Conservation (phyloP, 1,140 invertebrate genomes). For the Drosophila malerkotliana region DNA sequence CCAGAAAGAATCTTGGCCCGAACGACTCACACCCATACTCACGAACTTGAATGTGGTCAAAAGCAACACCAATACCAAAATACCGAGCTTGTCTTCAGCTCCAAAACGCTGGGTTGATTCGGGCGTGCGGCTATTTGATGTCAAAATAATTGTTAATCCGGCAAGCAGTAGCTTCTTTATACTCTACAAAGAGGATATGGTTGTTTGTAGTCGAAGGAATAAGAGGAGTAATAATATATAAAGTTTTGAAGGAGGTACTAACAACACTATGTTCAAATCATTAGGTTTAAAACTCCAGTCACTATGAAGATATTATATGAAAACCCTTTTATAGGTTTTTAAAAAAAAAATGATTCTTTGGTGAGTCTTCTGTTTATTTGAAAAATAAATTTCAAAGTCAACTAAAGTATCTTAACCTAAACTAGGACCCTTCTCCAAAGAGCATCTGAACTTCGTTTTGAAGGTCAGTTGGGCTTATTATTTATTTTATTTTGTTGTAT, state of each 20-base stretch:
- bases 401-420: neutral
- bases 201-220: neutral
- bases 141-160: slow-evolving; percentile 80
- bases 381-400: no score
- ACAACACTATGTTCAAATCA: no score
- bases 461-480: neutral
- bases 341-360: no score
- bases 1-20: slow-evolving; percentile 55
- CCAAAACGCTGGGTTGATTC: slow-evolving; percentile 32
- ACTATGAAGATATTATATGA: no score
- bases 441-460: slow-evolving; percentile 12
- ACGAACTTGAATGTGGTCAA: slow-evolving; percentile 54
- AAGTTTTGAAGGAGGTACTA: no score
- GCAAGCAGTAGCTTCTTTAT: slow-evolving; percentile 38
- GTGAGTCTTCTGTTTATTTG: no score
- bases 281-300: no score
- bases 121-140: slow-evolving; percentile 72
- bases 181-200: slow-evolving; percentile 1
- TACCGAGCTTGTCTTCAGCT: slow-evolving; percentile 25
- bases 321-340: no score
- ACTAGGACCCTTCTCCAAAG: neutral
- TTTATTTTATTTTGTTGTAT: slow-evolving; percentile 14
- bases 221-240: neutral
- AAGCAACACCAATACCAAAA: slow-evolving; percentile 4
- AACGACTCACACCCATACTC: slow-evolving; percentile 25